Percentiles rank a stretch among this genome's conserved stretches.
Evolutionary conservation across 2,113 vertebrate species (phyloP).

Genomic region (Eudorcas thomsonii): DNA sequence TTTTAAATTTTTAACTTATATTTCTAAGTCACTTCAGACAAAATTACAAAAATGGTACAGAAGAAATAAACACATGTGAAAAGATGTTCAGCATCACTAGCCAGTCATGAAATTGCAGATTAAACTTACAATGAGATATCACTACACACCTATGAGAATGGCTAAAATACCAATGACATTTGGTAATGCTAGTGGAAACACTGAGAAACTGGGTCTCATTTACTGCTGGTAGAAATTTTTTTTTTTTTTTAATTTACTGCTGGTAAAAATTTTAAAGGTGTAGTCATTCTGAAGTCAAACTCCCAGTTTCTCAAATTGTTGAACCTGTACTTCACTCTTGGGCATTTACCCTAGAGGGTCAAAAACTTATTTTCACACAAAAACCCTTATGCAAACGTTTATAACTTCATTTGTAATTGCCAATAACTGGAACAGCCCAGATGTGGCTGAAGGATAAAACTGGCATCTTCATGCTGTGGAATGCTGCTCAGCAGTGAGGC

Average conservation of each 20-base stretch:
- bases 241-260: background rate
- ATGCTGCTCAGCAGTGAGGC: background rate
- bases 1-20: background rate
- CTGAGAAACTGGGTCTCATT: background rate
- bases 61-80: background rate
- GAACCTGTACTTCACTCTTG: background rate
- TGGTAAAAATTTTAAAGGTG: background rate
- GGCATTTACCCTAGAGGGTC: background rate
- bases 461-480: rapidly evolving
- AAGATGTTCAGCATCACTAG: background rate
- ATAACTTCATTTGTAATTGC: background rate
- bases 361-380: background rate
- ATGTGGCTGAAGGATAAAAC: background rate
- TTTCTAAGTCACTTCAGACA: background rate
- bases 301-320: background rate
- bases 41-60: background rate
- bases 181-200: background rate
- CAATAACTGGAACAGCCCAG: background rate
- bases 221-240: background rate
- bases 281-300: background rate
- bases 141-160: background rate
- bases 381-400: background rate
- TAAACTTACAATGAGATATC: background rate
- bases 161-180: background rate
- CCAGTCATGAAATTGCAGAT: background rate